A percentile compares a stretch with the other conserved stretches of the same genome.
phyloP scores from a whole-genome alignment of 2,113 vertebrate genomes.

The Clupea harengus region DNA sequence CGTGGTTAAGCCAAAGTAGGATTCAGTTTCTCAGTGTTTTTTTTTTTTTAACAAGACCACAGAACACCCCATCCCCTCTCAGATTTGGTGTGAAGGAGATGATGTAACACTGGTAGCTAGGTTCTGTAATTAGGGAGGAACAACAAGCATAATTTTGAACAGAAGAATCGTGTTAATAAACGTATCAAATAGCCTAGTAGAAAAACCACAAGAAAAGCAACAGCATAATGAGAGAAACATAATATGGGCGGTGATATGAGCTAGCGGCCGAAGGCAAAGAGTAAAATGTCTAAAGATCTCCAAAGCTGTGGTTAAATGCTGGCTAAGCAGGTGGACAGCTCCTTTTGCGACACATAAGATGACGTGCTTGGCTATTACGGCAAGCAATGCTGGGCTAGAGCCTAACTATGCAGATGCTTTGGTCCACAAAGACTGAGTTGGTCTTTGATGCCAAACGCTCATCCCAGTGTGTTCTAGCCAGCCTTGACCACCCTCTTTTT shows the following conservation, averaged over 20 bases:
- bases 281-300: background rate
- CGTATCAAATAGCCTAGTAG: background rate
- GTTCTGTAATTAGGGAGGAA: slow-evolving; percentile 9
- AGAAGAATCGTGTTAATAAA: background rate
- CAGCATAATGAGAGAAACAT: background rate
- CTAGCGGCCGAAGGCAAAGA: background rate
- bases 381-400: background rate
- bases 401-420: background rate
- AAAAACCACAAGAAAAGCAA: background rate
- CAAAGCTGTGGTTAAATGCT: background rate
- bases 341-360: background rate
- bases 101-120: slow-evolving; percentile 1
- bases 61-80: background rate
- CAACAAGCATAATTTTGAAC: background rate
- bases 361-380: background rate
- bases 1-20: background rate
- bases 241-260: background rate
- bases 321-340: background rate
- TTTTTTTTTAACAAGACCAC: background rate
- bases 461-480: slow-evolving; percentile 1
- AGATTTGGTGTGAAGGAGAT: background rate
- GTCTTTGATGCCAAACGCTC: slow-evolving; percentile 2
- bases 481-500: background rate
- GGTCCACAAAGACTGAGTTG: background rate
- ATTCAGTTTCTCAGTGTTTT: background rate